Evolutionary conservation across 1,140 invertebrate genomes (phyloP), one percentile per base, ranked within the genome.

Genomic region (Druon quercuslanigerum): DNA sequence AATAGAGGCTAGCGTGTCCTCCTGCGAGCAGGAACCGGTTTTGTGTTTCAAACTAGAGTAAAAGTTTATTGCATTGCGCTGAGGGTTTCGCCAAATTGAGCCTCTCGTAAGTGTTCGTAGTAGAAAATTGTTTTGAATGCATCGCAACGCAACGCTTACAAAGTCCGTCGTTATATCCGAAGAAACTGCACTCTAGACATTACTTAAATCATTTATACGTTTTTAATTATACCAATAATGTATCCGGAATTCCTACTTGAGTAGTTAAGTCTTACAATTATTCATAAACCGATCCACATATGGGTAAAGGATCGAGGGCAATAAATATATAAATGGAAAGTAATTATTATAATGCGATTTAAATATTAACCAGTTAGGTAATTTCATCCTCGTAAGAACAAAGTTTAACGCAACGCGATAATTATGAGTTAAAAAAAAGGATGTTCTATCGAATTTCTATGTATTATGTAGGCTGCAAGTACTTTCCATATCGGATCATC

Each of bases 1-100:
- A 86, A 87, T 84, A 77, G 82, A 87, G 83, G 80, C 80, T 84
- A 85, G 80, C 85, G 82, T 81, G 84, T 79, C 72, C 79, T 83
- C 79, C 85, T 84, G 85, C 77, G 82, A 85, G 79, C 84, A 77
- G 81, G 77, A 88, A 89, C 87, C 86, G 87, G 87, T 88, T 87
- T 60, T 72, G 71, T 79, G 79, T 82, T 85, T 75, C 81, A 85
- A 89, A 89, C 86, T 89, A 80, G 87, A 87, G 87, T 89, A 89
- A 89, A 89, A 87, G 84, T 87, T 83, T 87, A 82, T 80, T 82
- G 81, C 79, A 84, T 81, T 77, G 71, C 70, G 76, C 72, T 54
- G 60, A 52, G 73, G n/a, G 70, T 82, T 80, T 82, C 73, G 51
- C 73, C 79, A 79, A 82, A 85, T 80, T 72, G 74, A 71, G 56